Evolutionary conservation across 2,113 vertebrate genomes (phyloP), one percentile per base, ranked within the genome.

Genomic region (Phocoena sinus): DNA sequence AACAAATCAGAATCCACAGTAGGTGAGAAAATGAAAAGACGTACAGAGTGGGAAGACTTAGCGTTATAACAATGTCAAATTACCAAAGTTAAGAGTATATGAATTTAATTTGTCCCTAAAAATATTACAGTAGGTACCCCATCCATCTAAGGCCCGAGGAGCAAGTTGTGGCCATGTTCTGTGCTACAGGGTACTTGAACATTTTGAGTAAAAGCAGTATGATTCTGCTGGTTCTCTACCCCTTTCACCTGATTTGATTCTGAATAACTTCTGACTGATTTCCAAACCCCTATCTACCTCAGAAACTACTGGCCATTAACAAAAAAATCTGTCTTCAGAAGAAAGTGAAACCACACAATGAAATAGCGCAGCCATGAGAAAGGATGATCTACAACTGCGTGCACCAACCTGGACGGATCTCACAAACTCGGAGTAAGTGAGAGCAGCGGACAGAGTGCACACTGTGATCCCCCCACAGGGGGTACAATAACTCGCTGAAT

Each of bases 321-420:
- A 79, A 77, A 94, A 94, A 94, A 71, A 33, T 63, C 41, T 80
- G 65, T 89, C 91, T 89, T 71, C 20, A 25, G 60, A 87, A 80
- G 41, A 70, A 70, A 81, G 73, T n/a, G 47, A 84, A 28, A 21
- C 8, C 14, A 53, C 56, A 95, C 26, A 56, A 31, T 31, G 21
- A 83, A 77, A 71, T 1, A 65, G 20, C 17, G 71, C 13, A 83
- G 44, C 41, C 33, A 12, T 38, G 6, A 85, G 63, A 84, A 77
- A 65, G 58, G 23, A 28, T 0, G 5, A 18, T 7, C 36, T 13
- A 33, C 1, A 81, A 31, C 1, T 25, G 60, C 5, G 23, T 1
- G 23, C 17, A 20, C 36, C 18, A 17, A 74, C 9, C 25, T 50
- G 4, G 15, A 81, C 3, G 15, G 20, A 58, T 25, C 62, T 71